Percentiles rank a stretch among this genome's conserved stretches.
Conservation (phyloP, 1,140 invertebrate genomes). For the Zaprionus lachaisei region DNA sequence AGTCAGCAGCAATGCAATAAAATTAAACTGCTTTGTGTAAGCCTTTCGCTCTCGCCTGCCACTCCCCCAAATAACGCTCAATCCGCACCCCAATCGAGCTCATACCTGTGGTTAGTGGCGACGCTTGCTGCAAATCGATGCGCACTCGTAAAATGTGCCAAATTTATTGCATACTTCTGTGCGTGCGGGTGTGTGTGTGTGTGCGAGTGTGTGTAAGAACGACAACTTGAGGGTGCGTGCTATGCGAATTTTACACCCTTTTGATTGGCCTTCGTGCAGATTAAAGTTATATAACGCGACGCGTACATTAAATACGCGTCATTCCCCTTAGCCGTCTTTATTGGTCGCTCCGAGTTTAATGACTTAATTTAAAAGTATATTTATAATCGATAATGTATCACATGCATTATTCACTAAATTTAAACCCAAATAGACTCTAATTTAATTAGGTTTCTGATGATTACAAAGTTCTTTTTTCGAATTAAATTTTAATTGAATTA, state of each 20-base stretch:
- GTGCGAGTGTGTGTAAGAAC: slow-evolving; percentile 5
- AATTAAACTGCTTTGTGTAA: slow-evolving; percentile 66
- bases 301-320: slow-evolving; percentile 55
- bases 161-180: slow-evolving; percentile 76
- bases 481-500: slow-evolving; percentile 51
- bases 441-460: slow-evolving; percentile 2
- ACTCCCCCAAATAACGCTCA: background rate
- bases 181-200: slow-evolving; percentile 14
- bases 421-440: background rate
- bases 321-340: background rate
- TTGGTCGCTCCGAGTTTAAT: background rate
- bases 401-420: background rate
- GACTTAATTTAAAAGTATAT: background rate
- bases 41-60: slow-evolving; percentile 50
- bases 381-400: background rate
- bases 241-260: slow-evolving; percentile 57
- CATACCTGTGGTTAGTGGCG: slow-evolving; percentile 60
- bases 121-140: slow-evolving; percentile 63
- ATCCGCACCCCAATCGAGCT: background rate
- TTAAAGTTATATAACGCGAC: slow-evolving; percentile 64
- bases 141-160: slow-evolving; percentile 66
- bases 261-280: slow-evolving; percentile 68
- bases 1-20: slow-evolving; percentile 66
- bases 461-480: slow-evolving; percentile 23
- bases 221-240: slow-evolving; percentile 14